Evolutionary conservation across 2,113 vertebrate species (phyloP), one percentile per base, ranked within the genome.

Genomic region (Myiozetetes cayanensis): DNA sequence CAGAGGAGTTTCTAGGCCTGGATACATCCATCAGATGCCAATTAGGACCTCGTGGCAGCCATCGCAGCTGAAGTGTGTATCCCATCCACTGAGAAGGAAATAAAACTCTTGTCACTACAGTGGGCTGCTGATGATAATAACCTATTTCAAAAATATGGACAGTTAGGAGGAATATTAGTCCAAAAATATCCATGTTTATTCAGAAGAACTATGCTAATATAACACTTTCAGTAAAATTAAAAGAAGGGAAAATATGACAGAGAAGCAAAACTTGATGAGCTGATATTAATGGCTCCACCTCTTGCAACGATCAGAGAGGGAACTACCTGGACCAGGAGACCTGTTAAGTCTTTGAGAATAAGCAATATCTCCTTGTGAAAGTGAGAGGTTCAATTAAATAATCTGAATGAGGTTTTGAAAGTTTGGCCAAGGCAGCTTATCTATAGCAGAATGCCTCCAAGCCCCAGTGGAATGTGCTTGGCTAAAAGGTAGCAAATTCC

Each of bases 321-420:
- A 96, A 35, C 59, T 86, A 71, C 80, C 72, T 86, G 71, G 75
- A 86, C 47, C 63, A 83, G 72, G 56, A 66, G 33, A 90, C 79
- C 55, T 92, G 88, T 88, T 92, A 94, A 92, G 52, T 88, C 79
- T 93, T 91, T 81, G 47, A 90, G 22, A 52, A 74, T 56, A 94
- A 84, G 89, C 65, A 86, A 7, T 83, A 52, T n/a, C 33, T 92
- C 28, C 79, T 83, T 85, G 46, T 6, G 8, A 90, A 68, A 87
- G 46, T 3, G 8, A 83, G 59, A 84, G 33, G 72, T 75, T 92
- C 90, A 95, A 81, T 88, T 96, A 93, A 93, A 88, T 83, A 82
- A 91, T 27, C 52, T 81, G 87, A 91, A 93, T 19, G 39, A 74
- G 44, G 74, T 95, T 93, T 84, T 65, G 52, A 79, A 96, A 95